Percentiles rank a stretch among this genome's conserved stretches.
Evolutionary conservation across 2,888 invertebrate species (phyloP).

Genomic region (Andrena flavipes): DNA sequence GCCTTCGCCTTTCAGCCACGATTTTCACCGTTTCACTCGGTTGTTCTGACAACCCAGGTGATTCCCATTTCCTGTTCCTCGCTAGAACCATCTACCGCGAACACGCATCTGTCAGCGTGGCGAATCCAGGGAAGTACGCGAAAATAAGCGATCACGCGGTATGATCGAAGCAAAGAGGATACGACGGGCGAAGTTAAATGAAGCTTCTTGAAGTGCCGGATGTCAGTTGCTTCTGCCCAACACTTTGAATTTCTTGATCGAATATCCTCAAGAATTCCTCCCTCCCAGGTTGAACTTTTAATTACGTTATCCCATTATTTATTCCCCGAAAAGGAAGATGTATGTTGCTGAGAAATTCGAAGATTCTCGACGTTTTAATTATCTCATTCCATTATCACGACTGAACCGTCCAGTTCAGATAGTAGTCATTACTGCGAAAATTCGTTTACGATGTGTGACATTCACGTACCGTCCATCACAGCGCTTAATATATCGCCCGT

Average conservation of each 20-base stretch:
- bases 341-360: too few relatives aligned
- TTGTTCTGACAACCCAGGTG: slow-evolving; percentile 27
- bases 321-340: neutral
- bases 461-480: slow-evolving; percentile 5
- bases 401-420: neutral
- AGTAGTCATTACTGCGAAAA: slow-evolving; percentile 10
- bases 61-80: slow-evolving; percentile 45
- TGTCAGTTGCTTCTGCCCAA: slow-evolving; percentile 17
- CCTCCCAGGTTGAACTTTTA: slow-evolving; percentile 26
- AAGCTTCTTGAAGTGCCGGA: slow-evolving; percentile 27
- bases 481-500: slow-evolving; percentile 8
- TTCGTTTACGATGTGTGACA: slow-evolving; percentile 35
- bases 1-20: slow-evolving; percentile 5
- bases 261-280: slow-evolving; percentile 7
- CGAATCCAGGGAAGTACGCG: slow-evolving; percentile 27
- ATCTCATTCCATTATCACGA: neutral
- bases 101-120: slow-evolving; percentile 44
- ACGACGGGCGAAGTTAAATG: slow-evolving; percentile 44
- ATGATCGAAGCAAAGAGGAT: slow-evolving; percentile 10
- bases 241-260: slow-evolving; percentile 13
- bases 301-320: slow-evolving; percentile 32
- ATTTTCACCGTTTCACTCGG: slow-evolving; percentile 17
- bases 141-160: slow-evolving; percentile 45
- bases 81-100: slow-evolving; percentile 3
- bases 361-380: slow-evolving; percentile 11